Evolutionary conservation across 2,113 vertebrate species (phyloP), one percentile per base, ranked within the genome.

Genomic region (Haemorhous mexicanus): DNA sequence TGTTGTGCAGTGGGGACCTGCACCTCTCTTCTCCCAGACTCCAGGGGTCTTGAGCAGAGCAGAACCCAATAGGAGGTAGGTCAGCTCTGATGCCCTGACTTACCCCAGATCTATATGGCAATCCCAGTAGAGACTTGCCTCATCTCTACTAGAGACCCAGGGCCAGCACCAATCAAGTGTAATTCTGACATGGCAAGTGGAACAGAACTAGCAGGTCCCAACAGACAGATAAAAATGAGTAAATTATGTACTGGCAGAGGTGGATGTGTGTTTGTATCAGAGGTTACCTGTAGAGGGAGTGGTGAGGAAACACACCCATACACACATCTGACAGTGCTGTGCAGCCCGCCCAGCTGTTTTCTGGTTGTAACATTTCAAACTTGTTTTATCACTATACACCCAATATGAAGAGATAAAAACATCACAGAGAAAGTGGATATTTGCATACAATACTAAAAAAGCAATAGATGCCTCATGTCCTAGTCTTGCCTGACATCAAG

Each of bases 71-170:
- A 87, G 32, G 11, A 62, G 19, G 3, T 4, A 37, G 24, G 17
- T 32, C 12, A 59, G 32, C 15, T 18, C 32, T 44, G 32, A 30
- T 44, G 32, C 7, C 7, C 24, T 55, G 67, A 16, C 1, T 86
- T 24, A 30, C 11, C 24, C 6, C 11, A 41, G 24, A 37, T 72
- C 8, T 39, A 66, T 6, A 44, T 5, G 12, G 12, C 11, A 28
- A 77, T 46, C 17, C 26, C 24, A 18, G 19, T 43, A 10, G 5
- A 23, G 28, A 10, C 14, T 66, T 56, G 11, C 8, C 7, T 70
- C 17, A 5, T 69, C 50, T 23, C 11, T n/a, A 8, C 0, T 0
- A 3, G 26, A 63, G 23, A 35, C 33, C 27, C 14, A 32, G 27
- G 37, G 27, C 58, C 39, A 64, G 68, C 28, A 53, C 37, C 49